Evolutionary conservation across 2,797 vertebrate genomes (phyloP), one percentile per base, ranked within the genome.

Genomic region (Sebastes itinus): DNA sequence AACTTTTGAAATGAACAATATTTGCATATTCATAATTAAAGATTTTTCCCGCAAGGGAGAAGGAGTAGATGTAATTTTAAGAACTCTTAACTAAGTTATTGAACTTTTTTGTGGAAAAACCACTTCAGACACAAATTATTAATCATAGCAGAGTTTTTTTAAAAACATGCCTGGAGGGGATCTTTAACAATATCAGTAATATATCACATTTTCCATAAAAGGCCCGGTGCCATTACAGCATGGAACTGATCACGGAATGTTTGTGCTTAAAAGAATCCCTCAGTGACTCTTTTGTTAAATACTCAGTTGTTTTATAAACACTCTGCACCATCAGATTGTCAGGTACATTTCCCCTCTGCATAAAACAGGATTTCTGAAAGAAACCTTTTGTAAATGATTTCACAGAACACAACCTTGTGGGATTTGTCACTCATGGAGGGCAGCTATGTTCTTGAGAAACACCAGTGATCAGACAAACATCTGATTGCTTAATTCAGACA

Each of bases 381-480:
- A 35, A n/a, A 59, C 8, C 11, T 56, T 32, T 30, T 60, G 20
- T 49, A 22, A 63, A 35, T 22, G 0, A 38, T 28, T 33, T 30
- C 62, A 52, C 25, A 33, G 22, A 63, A 61, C 8, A 70, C 4
- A 23, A 18, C 20, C 7, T 32, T 23, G n/a, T 33, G 23, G 63
- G 67, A 42, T 70, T 70, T 54, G 30, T 80, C 28, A 68, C 56
- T 68, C 38, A 62, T 38, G 11, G 18, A 74, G 33, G 32, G 6
- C 61, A 52, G n/a, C 49, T 12, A 18, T 72, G 42, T 46, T 69
- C 63, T 58, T 49, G 30, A 52, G 56, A 13, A 33, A 23, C 35
- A 59, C 6, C 22, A 32, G 49, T 23, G 55, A 76, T 80, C 54
- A 60, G 16, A 12, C 22, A 46, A 78, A 79, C 60, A 76, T 64